Percentiles rank a stretch among this genome's conserved stretches.
Conservation (phyloP, 2,113 vertebrate species). For the Percina caprodes region DNA sequence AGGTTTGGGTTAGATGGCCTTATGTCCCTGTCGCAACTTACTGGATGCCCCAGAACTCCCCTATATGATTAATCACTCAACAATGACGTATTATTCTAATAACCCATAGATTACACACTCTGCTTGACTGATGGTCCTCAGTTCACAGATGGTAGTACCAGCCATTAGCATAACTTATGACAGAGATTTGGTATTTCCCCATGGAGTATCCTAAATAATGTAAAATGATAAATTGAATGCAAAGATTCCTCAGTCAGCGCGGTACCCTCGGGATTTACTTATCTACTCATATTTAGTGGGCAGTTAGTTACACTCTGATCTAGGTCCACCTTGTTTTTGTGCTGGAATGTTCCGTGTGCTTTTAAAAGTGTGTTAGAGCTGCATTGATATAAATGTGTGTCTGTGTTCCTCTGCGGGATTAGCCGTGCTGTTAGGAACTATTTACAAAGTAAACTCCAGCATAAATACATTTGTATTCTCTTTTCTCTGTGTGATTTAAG, state of each 20-base stretch:
- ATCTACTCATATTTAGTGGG: slow-evolving; percentile 67
- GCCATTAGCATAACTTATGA: slow-evolving; percentile 80
- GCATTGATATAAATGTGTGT: slow-evolving; percentile 19
- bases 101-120: slow-evolving; percentile 53
- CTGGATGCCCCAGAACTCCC: slow-evolving; percentile 42
- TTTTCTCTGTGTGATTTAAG: background rate
- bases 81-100: slow-evolving; percentile 65
- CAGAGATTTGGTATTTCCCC: slow-evolving; percentile 71
- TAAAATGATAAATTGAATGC: slow-evolving; percentile 77
- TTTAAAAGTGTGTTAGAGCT: slow-evolving; percentile 38
- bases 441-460: slow-evolving; percentile 12
- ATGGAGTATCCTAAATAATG: slow-evolving; percentile 75
- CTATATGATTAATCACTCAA: slow-evolving; percentile 54
- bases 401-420: slow-evolving; percentile 4
- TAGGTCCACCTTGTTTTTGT: slow-evolving; percentile 49
- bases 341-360: slow-evolving; percentile 36
- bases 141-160: slow-evolving; percentile 76
- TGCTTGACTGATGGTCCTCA: slow-evolving; percentile 69
- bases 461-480: slow-evolving; percentile 17
- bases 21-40: slow-evolving; percentile 29
- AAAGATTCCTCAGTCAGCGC: slow-evolving; percentile 65
- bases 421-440: slow-evolving; percentile 2
- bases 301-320: slow-evolving; percentile 65
- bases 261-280: slow-evolving; percentile 61
- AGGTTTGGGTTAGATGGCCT: slow-evolving; percentile 48